phyloP scores from a whole-genome alignment of 2,888 invertebrate species.

The Camptogramma bilineatum region DNA sequence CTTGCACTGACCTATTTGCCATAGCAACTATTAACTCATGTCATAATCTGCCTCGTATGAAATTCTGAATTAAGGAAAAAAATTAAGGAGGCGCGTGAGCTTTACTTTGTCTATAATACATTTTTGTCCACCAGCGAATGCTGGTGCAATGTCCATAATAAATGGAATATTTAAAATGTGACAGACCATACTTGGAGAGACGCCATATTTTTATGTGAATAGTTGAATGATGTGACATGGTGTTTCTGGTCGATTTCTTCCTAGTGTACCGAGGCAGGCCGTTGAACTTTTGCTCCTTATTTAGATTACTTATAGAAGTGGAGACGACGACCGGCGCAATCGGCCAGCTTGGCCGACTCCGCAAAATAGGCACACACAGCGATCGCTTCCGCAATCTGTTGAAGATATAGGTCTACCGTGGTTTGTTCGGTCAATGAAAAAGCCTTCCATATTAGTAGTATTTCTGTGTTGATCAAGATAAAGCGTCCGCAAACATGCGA shows the following conservation, averaged over 20 bases:
- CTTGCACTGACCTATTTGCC: slow-evolving; percentile 69
- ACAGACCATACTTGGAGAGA: slow-evolving; percentile 25
- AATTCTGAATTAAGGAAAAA: slow-evolving; percentile 15
- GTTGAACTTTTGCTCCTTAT: slow-evolving; percentile 85
- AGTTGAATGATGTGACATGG: slow-evolving; percentile 44
- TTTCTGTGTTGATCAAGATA: not conserved
- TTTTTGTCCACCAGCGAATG: slow-evolving; percentile 1
- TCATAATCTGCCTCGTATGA: slow-evolving; percentile 34
- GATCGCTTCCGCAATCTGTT: slow-evolving; percentile 74
- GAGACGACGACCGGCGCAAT: slow-evolving; percentile 77
- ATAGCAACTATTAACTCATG: slow-evolving; percentile 33
- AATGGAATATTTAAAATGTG: not conserved
- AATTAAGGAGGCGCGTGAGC: not conserved
- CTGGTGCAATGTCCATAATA: not conserved
- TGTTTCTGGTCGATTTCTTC: slow-evolving; percentile 69
- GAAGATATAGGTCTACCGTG: slow-evolving; percentile 49
- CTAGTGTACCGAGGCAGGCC: slow-evolving; percentile 71
- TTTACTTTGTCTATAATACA: slow-evolving; percentile 4
- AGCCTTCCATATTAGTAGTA: not conserved
- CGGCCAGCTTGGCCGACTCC: slow-evolving; percentile 63
- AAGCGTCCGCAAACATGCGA: not conserved
- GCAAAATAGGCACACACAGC: slow-evolving; percentile 74
- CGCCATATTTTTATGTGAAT: slow-evolving; percentile 30
- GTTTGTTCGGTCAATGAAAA: slow-evolving; percentile 15
- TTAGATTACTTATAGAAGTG: slow-evolving; percentile 79